A percentile compares a stretch with the other conserved stretches of the same genome.
These are phyloP conservation scores for Sesamia inferens DNA, from an alignment of 2,888 invertebrate genomes.

Conservation along the genomic window DNA sequence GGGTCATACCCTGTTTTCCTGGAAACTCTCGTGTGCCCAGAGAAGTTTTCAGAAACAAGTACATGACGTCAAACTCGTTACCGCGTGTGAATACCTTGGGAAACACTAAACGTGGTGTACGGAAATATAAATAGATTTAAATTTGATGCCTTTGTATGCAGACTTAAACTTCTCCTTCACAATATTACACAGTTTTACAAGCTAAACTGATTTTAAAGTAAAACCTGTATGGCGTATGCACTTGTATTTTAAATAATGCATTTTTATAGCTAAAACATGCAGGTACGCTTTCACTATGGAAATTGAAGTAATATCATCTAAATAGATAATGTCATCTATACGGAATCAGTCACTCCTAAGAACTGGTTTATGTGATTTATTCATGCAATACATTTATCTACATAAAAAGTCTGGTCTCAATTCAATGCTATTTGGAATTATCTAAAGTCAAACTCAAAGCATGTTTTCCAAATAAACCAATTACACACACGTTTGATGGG, in stretches of 20 bases:
- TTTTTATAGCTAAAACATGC: too few species aligned
- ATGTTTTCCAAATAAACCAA: background rate
- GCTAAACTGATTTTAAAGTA: slow-evolving; percentile 1
- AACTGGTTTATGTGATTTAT: slow-evolving; percentile 26
- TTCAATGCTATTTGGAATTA: background rate
- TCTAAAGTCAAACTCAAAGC: background rate
- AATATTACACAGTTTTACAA: slow-evolving; percentile 7
- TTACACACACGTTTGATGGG: background rate
- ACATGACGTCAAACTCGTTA: slow-evolving; percentile 41
- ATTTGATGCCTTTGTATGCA: slow-evolving; percentile 4
- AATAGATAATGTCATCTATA: background rate
- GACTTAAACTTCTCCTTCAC: slow-evolving; percentile 8
- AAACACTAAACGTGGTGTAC: slow-evolving; percentile 24
- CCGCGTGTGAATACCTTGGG: slow-evolving; percentile 16
- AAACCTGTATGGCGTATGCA: background rate
- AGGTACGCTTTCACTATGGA: too few species aligned
- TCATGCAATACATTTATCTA: slow-evolving; percentile 14
- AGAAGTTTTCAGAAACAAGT: slow-evolving; percentile 52
- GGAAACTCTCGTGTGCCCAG: slow-evolving; percentile 23
- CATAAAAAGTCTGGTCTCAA: slow-evolving; percentile 9
- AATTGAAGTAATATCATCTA: background rate
- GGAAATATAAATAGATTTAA: slow-evolving; percentile 32
- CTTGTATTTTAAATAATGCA: too few species aligned
- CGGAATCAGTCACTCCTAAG: too few species aligned
- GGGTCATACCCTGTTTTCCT: slow-evolving; percentile 28